phyloP scores from a whole-genome alignment of 37 sponge, comb jelly and placozoan genomes.

The Ephydatia muelleri region DNA sequence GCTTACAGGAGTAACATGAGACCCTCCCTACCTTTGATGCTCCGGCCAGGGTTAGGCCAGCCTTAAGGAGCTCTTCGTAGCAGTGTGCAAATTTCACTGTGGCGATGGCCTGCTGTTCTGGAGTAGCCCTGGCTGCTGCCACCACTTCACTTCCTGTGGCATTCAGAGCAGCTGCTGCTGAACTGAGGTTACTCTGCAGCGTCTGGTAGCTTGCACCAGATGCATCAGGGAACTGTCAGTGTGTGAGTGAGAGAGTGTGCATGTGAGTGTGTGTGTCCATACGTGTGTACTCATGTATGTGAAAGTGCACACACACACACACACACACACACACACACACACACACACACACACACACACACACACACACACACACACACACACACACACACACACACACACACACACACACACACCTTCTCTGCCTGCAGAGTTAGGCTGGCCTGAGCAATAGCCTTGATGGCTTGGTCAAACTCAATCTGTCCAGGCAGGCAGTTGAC shows the following conservation, averaged over 20 bases:
- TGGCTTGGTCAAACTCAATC: conserved; percentile 96
- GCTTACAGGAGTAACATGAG: not conserved
- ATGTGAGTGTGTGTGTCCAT: conserved; percentile 68
- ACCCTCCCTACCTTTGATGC: conserved; percentile 63
- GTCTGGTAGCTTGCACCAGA: conserved; percentile 72
- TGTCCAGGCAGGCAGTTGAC: conserved; percentile 97
- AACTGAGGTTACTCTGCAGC: conserved; percentile 81
- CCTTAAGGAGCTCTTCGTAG: conserved; percentile 74
- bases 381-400: too few species aligned
- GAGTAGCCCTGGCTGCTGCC: conserved; percentile 77
- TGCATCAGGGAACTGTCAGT: conserved; percentile 60
- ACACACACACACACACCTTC: conserved; percentile 30
- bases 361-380: conserved; percentile 45
- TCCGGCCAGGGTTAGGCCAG: conserved; percentile 85
- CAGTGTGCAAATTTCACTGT: conserved; percentile 70
- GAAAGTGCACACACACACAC: conserved; percentile 29
- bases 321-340: conserved; percentile 8
- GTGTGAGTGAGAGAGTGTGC: conserved; percentile 2
- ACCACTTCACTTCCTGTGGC: conserved; percentile 83
- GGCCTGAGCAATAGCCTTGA: conserved; percentile 92
- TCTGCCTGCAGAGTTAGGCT: conserved; percentile 66
- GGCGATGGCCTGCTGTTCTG: conserved; percentile 83
- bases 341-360: conserved; percentile 49
- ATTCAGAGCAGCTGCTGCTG: conserved; percentile 89
- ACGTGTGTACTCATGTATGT: conserved; percentile 31